Evolutionary conservation across 2,888 invertebrate species (phyloP).

Genomic region (Rhabditoides inermis): DNA sequence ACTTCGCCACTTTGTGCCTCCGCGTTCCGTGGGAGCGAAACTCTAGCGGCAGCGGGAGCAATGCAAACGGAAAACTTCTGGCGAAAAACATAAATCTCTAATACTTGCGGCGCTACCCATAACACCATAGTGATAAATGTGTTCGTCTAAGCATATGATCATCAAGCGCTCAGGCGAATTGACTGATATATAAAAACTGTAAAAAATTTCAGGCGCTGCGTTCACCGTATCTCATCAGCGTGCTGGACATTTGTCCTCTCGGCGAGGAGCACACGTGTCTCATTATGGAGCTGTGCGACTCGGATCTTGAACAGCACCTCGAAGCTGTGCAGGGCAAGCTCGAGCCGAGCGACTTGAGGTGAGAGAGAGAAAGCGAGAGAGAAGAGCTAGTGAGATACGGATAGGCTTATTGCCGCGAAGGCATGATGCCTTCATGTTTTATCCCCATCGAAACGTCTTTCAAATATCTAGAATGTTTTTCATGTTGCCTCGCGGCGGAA

Average conservation of each 20-base stretch:
- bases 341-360: conserved; percentile 34
- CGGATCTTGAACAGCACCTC: conserved; percentile 43
- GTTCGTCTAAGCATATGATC: no score
- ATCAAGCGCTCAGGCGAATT: no score
- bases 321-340: conserved; percentile 28
- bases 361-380: background rate
- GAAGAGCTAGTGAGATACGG: background rate
- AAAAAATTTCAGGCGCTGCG: conserved; percentile 13
- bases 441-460: no score
- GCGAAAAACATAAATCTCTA: background rate
- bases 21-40: no score
- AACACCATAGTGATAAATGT: no score
- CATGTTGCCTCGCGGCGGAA: no score
- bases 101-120: no score
- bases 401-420: no score
- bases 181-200: background rate
- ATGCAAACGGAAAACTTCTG: conserved; percentile 21
- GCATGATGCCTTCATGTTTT: no score
- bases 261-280: conserved; percentile 36
- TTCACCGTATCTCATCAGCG: conserved; percentile 33
- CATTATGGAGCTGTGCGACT: conserved; percentile 47
- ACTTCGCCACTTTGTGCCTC: no score
- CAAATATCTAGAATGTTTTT: no score
- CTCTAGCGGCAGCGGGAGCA: no score
- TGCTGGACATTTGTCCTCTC: conserved; percentile 42